Base-by-base conservation (phyloP, 2,888 invertebrate genomes). In the Spodoptera exigua region DNA sequence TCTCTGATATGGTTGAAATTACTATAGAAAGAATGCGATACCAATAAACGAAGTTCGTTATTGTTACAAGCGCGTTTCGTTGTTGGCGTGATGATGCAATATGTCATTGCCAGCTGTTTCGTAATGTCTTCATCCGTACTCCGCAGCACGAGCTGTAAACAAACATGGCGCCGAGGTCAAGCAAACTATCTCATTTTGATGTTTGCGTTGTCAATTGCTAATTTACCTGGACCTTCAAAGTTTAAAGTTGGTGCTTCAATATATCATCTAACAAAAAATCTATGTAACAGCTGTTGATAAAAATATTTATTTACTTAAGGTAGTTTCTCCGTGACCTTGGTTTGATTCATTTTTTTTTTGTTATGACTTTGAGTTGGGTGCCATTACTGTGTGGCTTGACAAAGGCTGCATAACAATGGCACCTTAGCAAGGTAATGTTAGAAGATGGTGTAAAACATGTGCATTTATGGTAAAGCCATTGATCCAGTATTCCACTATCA, bases 101-200 rank as follows among this genome's bases (percentile, higher is more conserved):
- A 86, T 87, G 86, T 87, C 88, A 90, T 87, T 89, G 90, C 85
- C 88, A 88, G 86, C 79, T 80, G 85, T 90, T 84, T 88, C 89
- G 87, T 88, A 88, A 90, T 81, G 70, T 43, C 56, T 75, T 73
- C 65, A 70, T 70, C 76, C 68, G 58, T 55, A 64, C 65, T 70
- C 76, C 68, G 58, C 57, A 64, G 66, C 51, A 69, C 69, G 56
- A 45, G 78, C 76, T 73, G 80, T 85, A 84, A 86, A 88, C 84
- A 88, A 85, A 86, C 79, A 85, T 85, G 84, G 83, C 84, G 85
- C 67, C 47, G 63, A 72, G 65, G 69, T 49, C 44, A 51, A 52
- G 46, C 43, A 18, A 17, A 34, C 51, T 11, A n/a, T 46, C 27
- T 51, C 41, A 12, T 14, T 18, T 27, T 27, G 27, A 27, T 27